Evolutionary conservation across 2,888 invertebrate genomes (phyloP).

Genomic region (Acleris cristana): DNA sequence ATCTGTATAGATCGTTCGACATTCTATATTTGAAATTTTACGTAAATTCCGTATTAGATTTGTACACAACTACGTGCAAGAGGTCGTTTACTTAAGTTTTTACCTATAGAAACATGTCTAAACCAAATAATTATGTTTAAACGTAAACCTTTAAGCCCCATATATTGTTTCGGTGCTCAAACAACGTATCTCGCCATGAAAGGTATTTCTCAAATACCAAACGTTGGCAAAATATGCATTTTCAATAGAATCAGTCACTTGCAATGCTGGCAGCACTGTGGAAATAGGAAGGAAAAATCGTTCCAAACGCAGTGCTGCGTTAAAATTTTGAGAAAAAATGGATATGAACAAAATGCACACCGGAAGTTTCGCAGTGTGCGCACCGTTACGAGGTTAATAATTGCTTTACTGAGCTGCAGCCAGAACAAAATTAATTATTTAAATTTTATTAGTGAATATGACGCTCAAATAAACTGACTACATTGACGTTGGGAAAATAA

Average conservation of each 20-base stretch:
- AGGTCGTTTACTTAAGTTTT: no score
- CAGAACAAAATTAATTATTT: constrained; percentile 5
- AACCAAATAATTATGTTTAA: background rate
- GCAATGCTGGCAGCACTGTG: constrained; percentile 3
- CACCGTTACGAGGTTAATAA: constrained; percentile 3
- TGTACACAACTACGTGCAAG: no score
- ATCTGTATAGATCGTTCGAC: no score
- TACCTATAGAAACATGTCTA: background rate
- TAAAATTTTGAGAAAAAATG: constrained; percentile 12
- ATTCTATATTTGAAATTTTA: no score
- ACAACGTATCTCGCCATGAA: background rate
- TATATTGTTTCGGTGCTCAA: background rate
- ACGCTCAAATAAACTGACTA: constrained; percentile 7
- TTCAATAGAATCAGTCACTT: constrained; percentile 18
- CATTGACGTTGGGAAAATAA: constrained; percentile 2
- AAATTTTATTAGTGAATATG: constrained; percentile 7
- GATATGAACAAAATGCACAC: constrained; percentile 1
- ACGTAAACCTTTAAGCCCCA: background rate
- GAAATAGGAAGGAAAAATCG: constrained; percentile 10
- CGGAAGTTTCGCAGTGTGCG: constrained; percentile 1
- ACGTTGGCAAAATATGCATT: constrained; percentile 6
- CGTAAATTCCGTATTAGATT: no score
- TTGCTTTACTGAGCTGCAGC: constrained; percentile 13
- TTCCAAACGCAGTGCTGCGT: constrained; percentile 12
- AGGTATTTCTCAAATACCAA: constrained; percentile 1